Percentiles rank a stretch among this genome's conserved stretches.
phyloP scores from a whole-genome alignment of 2,797 vertebrate genomes.

The Oceanodroma leucorhoa region DNA sequence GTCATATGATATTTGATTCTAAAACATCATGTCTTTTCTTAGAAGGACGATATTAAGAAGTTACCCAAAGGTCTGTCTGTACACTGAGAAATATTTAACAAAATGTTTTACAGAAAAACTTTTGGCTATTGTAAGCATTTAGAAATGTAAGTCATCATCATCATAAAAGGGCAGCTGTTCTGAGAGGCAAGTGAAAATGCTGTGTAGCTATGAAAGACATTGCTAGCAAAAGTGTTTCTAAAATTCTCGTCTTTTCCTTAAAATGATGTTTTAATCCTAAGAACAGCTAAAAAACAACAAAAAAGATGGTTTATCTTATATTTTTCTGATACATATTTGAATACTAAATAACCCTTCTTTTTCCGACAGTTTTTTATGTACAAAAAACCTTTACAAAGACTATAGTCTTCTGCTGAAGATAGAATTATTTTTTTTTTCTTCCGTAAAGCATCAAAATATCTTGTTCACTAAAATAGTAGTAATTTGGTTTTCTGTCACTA shows the following conservation, averaged over 20 bases:
- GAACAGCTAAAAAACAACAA: not conserved
- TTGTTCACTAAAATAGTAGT: not conserved
- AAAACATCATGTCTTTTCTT: not conserved
- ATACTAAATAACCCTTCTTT: not conserved
- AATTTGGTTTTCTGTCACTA: not conserved
- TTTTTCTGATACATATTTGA: not conserved
- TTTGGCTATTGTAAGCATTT: not conserved
- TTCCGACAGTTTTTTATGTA: not conserved
- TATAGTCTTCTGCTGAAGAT: not conserved
- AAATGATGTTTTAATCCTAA: not conserved
- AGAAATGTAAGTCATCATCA: not conserved
- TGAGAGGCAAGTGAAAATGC: not conserved
- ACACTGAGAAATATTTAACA: not conserved
- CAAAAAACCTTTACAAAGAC: not conserved
- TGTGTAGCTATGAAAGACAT: not conserved
- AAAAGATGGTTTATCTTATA: not conserved
- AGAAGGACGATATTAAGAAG: not conserved
- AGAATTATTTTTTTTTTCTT: too few relatives aligned
- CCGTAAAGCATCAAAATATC: not conserved
- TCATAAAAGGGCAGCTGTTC: not conserved
- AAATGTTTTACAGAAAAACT: not conserved
- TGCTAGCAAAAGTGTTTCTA: not conserved
- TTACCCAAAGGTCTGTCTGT: not conserved
- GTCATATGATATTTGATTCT: not conserved
- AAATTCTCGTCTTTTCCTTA: not conserved